A percentile compares a stretch with the other conserved stretches of the same genome.
phyloP scores from a whole-genome alignment of 2,888 invertebrate species.

The Rhagium mordax region DNA sequence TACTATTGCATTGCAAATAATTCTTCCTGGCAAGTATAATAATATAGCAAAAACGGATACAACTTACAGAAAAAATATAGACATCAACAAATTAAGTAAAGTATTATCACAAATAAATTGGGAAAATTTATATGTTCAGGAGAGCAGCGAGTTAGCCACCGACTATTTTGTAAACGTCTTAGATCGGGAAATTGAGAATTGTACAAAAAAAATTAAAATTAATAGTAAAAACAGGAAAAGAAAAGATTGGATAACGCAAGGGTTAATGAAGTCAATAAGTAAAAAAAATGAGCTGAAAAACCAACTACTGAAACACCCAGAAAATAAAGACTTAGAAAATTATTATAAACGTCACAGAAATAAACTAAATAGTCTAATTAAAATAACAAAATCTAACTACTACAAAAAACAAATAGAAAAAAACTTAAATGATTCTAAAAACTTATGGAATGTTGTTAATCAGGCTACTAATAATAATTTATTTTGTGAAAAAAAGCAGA shows the following conservation, averaged over 20 bases:
- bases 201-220: not conserved
- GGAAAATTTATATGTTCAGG: not conserved
- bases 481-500: not conserved
- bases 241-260: not conserved
- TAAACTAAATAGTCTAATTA: not conserved
- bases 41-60: not conserved
- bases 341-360: not conserved
- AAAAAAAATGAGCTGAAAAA: not conserved
- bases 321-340: too few species aligned
- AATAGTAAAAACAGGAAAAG: not conserved
- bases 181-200: too few species aligned
- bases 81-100: not conserved
- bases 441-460: not conserved
- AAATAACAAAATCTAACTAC: not conserved
- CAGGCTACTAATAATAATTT: not conserved
- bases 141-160: too few species aligned
- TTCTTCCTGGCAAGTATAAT: not conserved
- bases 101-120: not conserved
- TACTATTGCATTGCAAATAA: not conserved
- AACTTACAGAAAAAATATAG: not conserved
- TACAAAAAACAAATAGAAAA: not conserved
- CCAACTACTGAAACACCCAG: not conserved
- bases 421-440: not conserved
- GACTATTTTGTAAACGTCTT: too few species aligned
- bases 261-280: not conserved